Percentiles rank a stretch among this genome's conserved stretches.
These are phyloP conservation scores for Amaurobius ferox DNA, from an alignment of 2,888 invertebrate genomes.

Conservation along the genomic window DNA sequence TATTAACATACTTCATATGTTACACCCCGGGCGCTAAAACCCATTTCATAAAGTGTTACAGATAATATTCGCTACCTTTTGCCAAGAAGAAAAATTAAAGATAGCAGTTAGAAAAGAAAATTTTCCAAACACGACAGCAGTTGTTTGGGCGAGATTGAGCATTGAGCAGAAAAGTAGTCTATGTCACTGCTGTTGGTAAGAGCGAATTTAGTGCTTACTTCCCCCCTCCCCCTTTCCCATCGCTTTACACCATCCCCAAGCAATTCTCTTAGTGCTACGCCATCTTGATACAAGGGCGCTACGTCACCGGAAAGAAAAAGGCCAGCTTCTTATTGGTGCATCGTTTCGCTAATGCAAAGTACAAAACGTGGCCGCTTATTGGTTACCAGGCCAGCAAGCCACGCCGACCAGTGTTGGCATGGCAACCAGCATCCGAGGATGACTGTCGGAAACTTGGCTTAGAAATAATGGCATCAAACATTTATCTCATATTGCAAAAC, in stretches of 20 bases:
- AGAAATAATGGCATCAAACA: slow-evolving; percentile 32
- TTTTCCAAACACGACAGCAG: slow-evolving; percentile 9
- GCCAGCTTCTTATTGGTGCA: slow-evolving; percentile 18
- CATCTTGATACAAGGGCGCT: slow-evolving; percentile 25
- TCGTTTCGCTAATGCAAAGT: slow-evolving; percentile 19
- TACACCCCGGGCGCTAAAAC: slow-evolving; percentile 4
- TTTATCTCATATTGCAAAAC: slow-evolving; percentile 27
- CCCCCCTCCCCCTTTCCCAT: not conserved
- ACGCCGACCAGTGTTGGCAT: not conserved
- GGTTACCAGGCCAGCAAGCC: not conserved
- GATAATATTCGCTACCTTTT: slow-evolving; percentile 21
- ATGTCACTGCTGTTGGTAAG: slow-evolving; percentile 13
- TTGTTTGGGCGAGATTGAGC: slow-evolving; percentile 8
- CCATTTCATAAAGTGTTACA: slow-evolving; percentile 23
- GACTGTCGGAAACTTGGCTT: slow-evolving; percentile 15
- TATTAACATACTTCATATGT: slow-evolving; percentile 8
- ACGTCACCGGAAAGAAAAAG: slow-evolving; percentile 10
- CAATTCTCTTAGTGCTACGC: slow-evolving; percentile 15
- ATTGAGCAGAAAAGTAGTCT: not conserved
- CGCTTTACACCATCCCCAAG: slow-evolving; percentile 1
- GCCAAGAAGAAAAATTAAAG: slow-evolving; percentile 9
- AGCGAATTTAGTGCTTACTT: not conserved
- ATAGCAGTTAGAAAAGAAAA: not conserved
- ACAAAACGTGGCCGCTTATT: not conserved
- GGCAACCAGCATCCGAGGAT: slow-evolving; percentile 9